Percentiles rank a stretch among this genome's conserved stretches.
phyloP scores from a whole-genome alignment of 2,113 vertebrate genomes.

The Colossoma macropomum region DNA sequence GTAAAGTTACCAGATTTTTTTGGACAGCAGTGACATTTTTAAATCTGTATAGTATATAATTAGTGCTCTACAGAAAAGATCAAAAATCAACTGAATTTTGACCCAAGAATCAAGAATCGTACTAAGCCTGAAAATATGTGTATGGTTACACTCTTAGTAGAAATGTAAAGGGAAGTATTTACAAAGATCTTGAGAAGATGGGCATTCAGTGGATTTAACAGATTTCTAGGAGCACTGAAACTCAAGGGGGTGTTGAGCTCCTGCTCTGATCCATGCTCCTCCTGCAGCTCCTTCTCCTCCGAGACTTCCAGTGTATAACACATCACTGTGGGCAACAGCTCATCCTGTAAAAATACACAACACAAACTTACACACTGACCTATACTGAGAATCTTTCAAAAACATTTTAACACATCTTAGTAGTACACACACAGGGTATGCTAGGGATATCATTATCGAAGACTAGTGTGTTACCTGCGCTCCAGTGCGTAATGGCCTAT shows the following conservation, averaged over 20 bases:
- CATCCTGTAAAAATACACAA: slow-evolving; percentile 71
- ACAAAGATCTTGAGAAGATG: slow-evolving; percentile 90
- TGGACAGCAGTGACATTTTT: too few relatives aligned
- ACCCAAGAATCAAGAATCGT: not conserved
- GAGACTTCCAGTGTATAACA: slow-evolving; percentile 34
- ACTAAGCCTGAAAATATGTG: not conserved
- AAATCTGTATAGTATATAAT: too few relatives aligned
- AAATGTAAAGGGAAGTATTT: slow-evolving; percentile 47
- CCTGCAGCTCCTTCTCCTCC: slow-evolving; percentile 20
- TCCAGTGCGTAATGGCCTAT: slow-evolving; percentile 78
- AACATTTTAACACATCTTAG: not conserved
- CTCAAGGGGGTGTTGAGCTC: slow-evolving; percentile 60
- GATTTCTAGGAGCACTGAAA: slow-evolving; percentile 77
- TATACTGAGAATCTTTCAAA: slow-evolving; percentile 41
- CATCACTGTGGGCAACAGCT: slow-evolving; percentile 62
- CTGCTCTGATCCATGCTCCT: slow-evolving; percentile 5
- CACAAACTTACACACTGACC: not conserved
- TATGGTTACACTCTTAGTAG: not conserved
- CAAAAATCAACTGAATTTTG: not conserved
- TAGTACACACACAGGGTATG: not conserved
- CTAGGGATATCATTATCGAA: not conserved
- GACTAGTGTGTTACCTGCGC: slow-evolving; percentile 75
- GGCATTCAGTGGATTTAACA: slow-evolving; percentile 71
- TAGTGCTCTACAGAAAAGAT: not conserved
- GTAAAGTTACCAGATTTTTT: too few relatives aligned